Evolutionary conservation across 2,113 vertebrate species (phyloP).

Genomic region (Tor tambroides): DNA sequence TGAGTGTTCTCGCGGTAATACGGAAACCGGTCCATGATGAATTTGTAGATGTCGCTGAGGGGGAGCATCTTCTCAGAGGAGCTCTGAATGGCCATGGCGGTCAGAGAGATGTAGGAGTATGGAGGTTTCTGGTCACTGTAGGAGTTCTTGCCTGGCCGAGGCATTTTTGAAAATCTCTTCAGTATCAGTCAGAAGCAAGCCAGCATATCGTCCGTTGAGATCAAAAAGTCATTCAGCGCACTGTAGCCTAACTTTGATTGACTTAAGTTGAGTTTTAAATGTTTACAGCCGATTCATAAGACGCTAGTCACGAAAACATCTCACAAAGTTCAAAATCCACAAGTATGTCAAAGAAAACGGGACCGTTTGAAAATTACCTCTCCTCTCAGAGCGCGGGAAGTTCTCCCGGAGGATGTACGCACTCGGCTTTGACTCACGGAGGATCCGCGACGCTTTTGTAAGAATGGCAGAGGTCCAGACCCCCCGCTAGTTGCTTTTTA

Average conservation of each 20-base stretch:
- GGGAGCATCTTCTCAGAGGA: constrained; percentile 94
- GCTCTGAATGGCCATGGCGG: constrained; percentile 97
- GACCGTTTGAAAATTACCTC: constrained; percentile 41
- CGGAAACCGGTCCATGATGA: constrained; percentile 94
- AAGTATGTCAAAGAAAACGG: constrained; percentile 4
- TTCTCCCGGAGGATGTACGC: constrained; percentile 40
- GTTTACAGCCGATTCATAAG: not conserved
- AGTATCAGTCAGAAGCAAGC: constrained; percentile 15
- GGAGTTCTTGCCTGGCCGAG: constrained; percentile 94
- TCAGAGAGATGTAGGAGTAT: constrained; percentile 96
- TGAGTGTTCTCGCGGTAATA: constrained; percentile 83
- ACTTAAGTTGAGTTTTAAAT: too few relatives aligned
- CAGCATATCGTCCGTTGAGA: constrained; percentile 25
- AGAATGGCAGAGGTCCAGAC: constrained; percentile 57
- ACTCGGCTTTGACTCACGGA: constrained; percentile 43
- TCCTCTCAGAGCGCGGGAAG: constrained; percentile 24
- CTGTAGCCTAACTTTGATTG: not conserved
- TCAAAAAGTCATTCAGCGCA: constrained; percentile 28
- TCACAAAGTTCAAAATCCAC: not conserved
- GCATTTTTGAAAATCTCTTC: constrained; percentile 72
- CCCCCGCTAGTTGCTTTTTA: constrained; percentile 52
- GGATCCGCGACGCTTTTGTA: constrained; percentile 54
- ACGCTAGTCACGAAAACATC: not conserved
- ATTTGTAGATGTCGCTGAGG: constrained; percentile 93
- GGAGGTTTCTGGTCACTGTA: constrained; percentile 98